Base-by-base conservation (phyloP, 2,888 invertebrate species). In the Oligia fasciuncula region DNA sequence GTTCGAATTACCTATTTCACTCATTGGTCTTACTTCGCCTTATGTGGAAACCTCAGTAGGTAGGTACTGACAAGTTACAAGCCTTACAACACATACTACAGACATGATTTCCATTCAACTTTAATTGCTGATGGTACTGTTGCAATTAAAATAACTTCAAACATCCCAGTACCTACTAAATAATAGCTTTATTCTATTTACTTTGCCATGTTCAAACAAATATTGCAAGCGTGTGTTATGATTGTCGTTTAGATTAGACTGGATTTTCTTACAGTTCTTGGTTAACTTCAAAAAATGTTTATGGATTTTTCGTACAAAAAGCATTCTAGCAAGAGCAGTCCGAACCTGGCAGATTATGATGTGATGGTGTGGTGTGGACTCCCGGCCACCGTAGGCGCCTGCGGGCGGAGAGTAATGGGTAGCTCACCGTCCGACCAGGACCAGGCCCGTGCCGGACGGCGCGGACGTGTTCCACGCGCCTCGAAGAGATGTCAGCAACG, bases 51-150 rank as follows among this genome's bases (percentile, higher is more conserved):
- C 66, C 29, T 68, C 71, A 76, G 57, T 46, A 65, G 73, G 73
- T 79, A 67, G 73, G 73, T 79, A 67, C 66, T 35, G 35, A 65
- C 63, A 40, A n/a, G 74, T 54, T 54, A 67, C 49, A 80, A 62
- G 43, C 13, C 72, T 87, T 87, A 75, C 82, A 80, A 81, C 73
- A 85, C 40, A 77, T 13, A 49, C 66, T 65, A 77, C 68, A 70
- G 29, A 66, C 68, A 81, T 80, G 73, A 78, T 84, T 87, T 84
- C 76, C 74, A 81, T 82, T 76, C 77, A 68, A 35, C 35, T 66
- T 77, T 86, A 88, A 87, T 88, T 84, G 79, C 69, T 65, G 79
- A 77, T 84, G 66, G 77, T 79, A 76, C 68, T 75, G 68, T 71
- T 68, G 75, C 77, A 81, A 81, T 83, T 84, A 80, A 85, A 84